Conservation (phyloP, 2,113 vertebrate genomes). For the Pelobates fuscus region DNA sequence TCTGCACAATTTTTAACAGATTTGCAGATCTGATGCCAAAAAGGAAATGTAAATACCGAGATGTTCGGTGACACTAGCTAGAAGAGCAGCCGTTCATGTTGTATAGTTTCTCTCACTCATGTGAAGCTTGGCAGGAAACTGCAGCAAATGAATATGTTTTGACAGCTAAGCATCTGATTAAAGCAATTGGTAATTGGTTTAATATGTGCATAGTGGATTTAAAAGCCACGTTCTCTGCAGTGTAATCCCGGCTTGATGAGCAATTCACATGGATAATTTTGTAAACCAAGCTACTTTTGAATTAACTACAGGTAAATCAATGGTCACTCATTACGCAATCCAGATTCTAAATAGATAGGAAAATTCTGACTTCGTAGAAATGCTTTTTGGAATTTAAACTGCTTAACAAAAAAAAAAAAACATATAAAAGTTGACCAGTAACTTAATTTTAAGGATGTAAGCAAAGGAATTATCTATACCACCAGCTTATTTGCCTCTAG, state of each 20-base stretch:
- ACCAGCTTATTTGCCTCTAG: too few species aligned
- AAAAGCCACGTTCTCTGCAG: slow-evolving; percentile 45
- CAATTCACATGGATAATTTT: slow-evolving; percentile 13
- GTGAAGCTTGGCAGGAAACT: neutral
- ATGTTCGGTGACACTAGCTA: neutral
- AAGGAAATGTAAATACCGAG: too few species aligned
- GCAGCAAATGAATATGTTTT: neutral
- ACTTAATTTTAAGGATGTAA: too few species aligned
- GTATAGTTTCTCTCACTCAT: neutral
- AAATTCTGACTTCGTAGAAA: too few species aligned
- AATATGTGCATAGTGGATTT: accelerated
- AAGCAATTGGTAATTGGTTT: neutral
- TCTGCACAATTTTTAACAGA: too few species aligned
- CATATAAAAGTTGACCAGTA: too few species aligned
- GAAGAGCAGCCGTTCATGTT: neutral
- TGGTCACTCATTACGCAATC: too few species aligned
- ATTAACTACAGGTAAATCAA: neutral
- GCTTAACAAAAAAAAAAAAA: too few species aligned
- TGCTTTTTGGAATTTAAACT: too few species aligned
- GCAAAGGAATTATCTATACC: too few species aligned
- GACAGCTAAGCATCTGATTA: slow-evolving; percentile 4
- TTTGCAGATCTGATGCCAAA: too few species aligned
- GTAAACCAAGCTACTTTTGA: slow-evolving; percentile 2
- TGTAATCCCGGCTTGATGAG: slow-evolving; percentile 50
- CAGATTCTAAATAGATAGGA: too few species aligned